Conservation (phyloP, 1,140 invertebrate genomes). For the Oryctes rhinoceros region DNA sequence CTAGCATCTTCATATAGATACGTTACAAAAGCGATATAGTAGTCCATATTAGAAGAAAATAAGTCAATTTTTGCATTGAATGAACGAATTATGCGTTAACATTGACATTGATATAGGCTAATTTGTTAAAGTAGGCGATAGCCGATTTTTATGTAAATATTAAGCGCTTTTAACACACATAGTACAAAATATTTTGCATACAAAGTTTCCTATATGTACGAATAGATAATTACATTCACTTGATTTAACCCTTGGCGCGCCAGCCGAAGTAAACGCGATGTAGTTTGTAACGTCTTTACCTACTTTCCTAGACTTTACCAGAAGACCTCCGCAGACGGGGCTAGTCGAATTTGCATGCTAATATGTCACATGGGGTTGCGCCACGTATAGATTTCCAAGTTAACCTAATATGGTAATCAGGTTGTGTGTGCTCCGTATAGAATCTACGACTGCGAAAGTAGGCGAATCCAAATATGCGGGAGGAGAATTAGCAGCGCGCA, state of each 20-base stretch:
- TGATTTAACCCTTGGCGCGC: background rate
- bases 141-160: no score
- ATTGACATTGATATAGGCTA: no score
- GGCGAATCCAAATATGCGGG: background rate
- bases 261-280: background rate
- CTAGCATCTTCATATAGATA: no score
- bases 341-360: background rate
- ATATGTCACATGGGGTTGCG: background rate
- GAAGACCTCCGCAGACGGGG: background rate
- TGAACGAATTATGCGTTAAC: no score
- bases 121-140: no score
- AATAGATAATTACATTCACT: background rate
- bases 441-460: background rate
- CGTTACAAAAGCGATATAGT: no score
- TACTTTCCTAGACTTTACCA: background rate
- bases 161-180: no score
- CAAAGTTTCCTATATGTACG: no score
- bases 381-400: background rate
- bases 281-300: background rate
- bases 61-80: no score
- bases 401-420: slow-evolving; percentile 14
- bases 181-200: no score
- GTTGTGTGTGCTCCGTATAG: background rate
- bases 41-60: no score
- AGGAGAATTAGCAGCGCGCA: slow-evolving; percentile 13